phyloP scores from a whole-genome alignment of 2,113 vertebrate species.

The Thunnus maccoyii region DNA sequence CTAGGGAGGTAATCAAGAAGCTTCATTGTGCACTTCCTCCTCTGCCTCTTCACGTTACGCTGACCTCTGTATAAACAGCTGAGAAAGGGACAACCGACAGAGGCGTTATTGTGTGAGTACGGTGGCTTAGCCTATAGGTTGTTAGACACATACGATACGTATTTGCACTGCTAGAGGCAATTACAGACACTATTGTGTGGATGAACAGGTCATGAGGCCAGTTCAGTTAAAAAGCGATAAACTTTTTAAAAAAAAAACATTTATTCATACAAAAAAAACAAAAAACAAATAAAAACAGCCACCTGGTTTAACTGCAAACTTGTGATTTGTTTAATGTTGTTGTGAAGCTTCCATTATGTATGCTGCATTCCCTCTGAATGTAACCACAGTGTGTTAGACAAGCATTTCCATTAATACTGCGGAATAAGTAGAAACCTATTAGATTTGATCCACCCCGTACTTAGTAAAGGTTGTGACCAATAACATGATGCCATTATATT shows the following conservation, averaged over 20 bases:
- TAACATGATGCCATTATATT: conserved; percentile 38
- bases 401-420: conserved; percentile 1
- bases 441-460: neutral
- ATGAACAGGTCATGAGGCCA: neutral
- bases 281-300: neutral
- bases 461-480: conserved; percentile 30
- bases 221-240: neutral
- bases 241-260: neutral
- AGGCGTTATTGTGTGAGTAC: conserved; percentile 38
- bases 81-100: conserved; percentile 44
- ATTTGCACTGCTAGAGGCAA: conserved; percentile 10
- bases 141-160: conserved; percentile 1
- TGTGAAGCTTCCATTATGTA: neutral
- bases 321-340: neutral
- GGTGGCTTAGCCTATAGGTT: conserved; percentile 3
- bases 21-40: conserved; percentile 81
- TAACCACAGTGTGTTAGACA: neutral
- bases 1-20: conserved; percentile 82
- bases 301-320: neutral
- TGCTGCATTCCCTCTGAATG: neutral
- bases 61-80: conserved; percentile 80
- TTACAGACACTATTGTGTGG: neutral
- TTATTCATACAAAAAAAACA: neutral
- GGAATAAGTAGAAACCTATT: conserved; percentile 10
- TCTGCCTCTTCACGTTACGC: conserved; percentile 75